Percentiles rank a stretch among this genome's conserved stretches.
Evolutionary conservation across 2,797 vertebrate genomes (phyloP).

Genomic region (Gallirallus australis): DNA sequence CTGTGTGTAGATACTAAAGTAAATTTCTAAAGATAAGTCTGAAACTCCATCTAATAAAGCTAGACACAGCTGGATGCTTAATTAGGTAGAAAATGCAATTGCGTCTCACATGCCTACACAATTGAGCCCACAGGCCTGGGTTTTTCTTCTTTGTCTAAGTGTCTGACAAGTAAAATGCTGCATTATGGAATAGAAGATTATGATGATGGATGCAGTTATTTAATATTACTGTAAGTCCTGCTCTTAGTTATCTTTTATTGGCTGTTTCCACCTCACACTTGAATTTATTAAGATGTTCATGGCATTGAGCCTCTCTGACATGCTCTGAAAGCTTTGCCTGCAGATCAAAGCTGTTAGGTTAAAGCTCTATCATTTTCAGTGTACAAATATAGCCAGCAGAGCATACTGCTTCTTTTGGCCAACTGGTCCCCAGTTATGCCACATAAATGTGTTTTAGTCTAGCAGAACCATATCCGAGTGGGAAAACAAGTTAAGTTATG

Average conservation of each 20-base stretch:
- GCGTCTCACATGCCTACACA: background rate
- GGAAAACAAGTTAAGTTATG: accelerated
- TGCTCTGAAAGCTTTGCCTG: background rate
- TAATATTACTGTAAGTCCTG: background rate
- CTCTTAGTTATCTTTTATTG: background rate
- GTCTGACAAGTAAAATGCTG: background rate
- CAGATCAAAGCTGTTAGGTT: background rate
- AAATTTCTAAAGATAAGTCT: background rate
- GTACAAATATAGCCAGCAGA: background rate
- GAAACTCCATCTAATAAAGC: background rate
- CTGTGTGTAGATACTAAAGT: background rate
- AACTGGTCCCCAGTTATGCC: background rate
- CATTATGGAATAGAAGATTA: background rate
- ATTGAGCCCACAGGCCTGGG: background rate
- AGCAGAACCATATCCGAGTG: background rate
- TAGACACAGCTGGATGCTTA: background rate
- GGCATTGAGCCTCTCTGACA: background rate
- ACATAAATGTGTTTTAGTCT: background rate
- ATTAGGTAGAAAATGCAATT: conserved; percentile 36
- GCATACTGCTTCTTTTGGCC: background rate
- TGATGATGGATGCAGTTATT: background rate
- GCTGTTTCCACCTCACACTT: background rate
- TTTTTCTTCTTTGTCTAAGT: background rate
- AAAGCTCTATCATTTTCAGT: background rate
- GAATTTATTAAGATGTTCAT: background rate